Base-by-base conservation (phyloP, 2,888 invertebrate genomes). In the Eilema griseolum region DNA sequence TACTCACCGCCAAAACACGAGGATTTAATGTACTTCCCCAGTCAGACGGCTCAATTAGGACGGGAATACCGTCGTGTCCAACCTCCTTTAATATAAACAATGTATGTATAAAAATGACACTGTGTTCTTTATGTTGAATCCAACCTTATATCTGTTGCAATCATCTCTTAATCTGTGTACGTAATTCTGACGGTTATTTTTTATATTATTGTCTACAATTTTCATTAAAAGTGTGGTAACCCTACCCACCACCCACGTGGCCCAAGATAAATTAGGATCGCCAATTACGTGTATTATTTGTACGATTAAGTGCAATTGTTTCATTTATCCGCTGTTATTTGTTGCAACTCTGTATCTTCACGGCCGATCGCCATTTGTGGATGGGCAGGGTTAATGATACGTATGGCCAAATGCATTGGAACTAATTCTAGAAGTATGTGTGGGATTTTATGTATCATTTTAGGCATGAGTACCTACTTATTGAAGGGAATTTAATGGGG, bases 271-370 rank as follows among this genome's bases (percentile, higher is more conserved):
- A 84, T 83, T 84, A 83, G 80, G 77, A 72, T 78, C 80, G 86
- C 83, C 85, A 84, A 87, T 89, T 87, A 87, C 80, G 73, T 76
- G 82, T 85, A 90, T 89, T 88, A 89, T 84, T 85, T 85, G 85
- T 84, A 82, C 87, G 89, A 90, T 90, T 89, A 86, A 87, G 75
- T 81, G 79, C 80, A 81, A 84, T 88, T 86, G 84, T 85, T 78
- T 74, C 77, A 79, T 82, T 82, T 76, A 78, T 77, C 66, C 72
- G 66, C 69, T 66, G 79, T 78, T 74, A 79, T 79, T 80, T 79
- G 75, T 78, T 70, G 74, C 72, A 74, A 70, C 64, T 64, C 65
- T 31, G 70, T 75, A 68, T 71, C 69, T 83, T 82, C 71, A 71
- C 73, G 70, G 62, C 52, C 65, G 61, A 73, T 73, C 66, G 77